Conservation (phyloP, 2,113 vertebrate species). For the Ictalurus punctatus region DNA sequence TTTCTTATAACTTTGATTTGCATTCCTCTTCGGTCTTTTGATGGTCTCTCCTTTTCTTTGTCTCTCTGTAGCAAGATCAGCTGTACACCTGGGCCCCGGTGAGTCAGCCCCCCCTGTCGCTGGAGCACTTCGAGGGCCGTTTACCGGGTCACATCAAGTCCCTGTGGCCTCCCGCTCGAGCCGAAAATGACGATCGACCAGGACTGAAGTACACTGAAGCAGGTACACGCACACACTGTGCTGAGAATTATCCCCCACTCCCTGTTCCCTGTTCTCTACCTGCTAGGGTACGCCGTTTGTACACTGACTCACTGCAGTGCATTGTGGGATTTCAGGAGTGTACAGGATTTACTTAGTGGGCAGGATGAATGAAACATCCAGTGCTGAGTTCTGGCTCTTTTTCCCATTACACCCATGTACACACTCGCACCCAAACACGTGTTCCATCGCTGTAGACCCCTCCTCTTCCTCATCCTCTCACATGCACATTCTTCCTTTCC, state of each 20-base stretch:
- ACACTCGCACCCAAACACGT: no score
- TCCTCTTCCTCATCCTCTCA: background rate
- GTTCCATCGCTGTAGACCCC: background rate
- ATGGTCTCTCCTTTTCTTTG: background rate
- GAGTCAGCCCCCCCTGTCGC: slow-evolving; percentile 84
- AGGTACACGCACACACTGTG: slow-evolving; percentile 71
- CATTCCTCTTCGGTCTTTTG: background rate
- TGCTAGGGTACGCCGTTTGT: background rate
- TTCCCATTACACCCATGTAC: background rate
- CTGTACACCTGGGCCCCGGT: slow-evolving; percentile 95
- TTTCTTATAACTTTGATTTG: background rate
- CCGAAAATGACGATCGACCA: slow-evolving; percentile 67
- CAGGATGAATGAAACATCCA: background rate
- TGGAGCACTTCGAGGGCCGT: slow-evolving; percentile 81
- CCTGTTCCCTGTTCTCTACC: background rate
- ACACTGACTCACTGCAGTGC: background rate
- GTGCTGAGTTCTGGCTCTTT: background rate
- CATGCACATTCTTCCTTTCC: background rate
- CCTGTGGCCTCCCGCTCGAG: slow-evolving; percentile 67
- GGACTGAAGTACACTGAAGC: slow-evolving; percentile 64
- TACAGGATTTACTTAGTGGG: background rate
- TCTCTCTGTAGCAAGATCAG: slow-evolving; percentile 82
- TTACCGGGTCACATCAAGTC: slow-evolving; percentile 77
- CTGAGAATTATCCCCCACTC: background rate
- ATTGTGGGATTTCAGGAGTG: background rate